Percentiles rank a stretch among this genome's conserved stretches.
phyloP scores from a whole-genome alignment of 2,113 vertebrate species.

The Pelobates fuscus region DNA sequence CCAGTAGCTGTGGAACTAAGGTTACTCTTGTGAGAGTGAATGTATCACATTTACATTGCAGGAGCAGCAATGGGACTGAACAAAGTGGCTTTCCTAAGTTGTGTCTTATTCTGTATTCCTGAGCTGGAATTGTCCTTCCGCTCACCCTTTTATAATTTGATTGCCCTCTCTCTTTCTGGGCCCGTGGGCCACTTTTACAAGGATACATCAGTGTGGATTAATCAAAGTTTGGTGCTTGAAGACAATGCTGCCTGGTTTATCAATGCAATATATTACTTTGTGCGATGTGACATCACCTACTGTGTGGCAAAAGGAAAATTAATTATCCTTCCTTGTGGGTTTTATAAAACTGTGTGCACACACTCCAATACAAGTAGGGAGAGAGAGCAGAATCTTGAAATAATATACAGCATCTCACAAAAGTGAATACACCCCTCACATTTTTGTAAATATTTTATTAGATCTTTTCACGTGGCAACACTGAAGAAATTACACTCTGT shows the following conservation, averaged over 20 bases:
- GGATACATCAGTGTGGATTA: slow-evolving; percentile 44
- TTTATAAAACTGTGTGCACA: no score
- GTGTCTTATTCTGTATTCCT: slow-evolving; percentile 27
- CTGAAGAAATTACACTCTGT: no score
- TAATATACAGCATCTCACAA: no score
- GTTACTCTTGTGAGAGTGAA: slow-evolving; percentile 1
- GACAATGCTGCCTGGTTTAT: slow-evolving; percentile 18
- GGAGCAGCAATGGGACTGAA: not conserved
- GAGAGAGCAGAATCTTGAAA: no score
- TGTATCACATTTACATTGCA: not conserved
- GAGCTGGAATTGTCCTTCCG: slow-evolving; percentile 38
- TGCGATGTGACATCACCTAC: slow-evolving; percentile 1
- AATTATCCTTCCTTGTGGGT: not conserved
- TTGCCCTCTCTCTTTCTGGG: slow-evolving; percentile 37
- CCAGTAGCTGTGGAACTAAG: slow-evolving; percentile 8
- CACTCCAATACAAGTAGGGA: no score
- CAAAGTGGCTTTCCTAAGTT: slow-evolving; percentile 17
- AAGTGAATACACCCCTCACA: no score
- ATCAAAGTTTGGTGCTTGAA: slow-evolving; percentile 31
- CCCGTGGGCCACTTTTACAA: slow-evolving; percentile 35
- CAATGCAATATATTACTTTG: slow-evolving; percentile 26
- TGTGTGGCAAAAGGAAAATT: not conserved
- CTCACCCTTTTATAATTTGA: slow-evolving; percentile 44
- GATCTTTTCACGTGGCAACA: no score
- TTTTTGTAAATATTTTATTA: no score